Evolutionary conservation across 2,113 vertebrate genomes (phyloP).

Genomic region (Sinocyclocheilus rhinocerous): DNA sequence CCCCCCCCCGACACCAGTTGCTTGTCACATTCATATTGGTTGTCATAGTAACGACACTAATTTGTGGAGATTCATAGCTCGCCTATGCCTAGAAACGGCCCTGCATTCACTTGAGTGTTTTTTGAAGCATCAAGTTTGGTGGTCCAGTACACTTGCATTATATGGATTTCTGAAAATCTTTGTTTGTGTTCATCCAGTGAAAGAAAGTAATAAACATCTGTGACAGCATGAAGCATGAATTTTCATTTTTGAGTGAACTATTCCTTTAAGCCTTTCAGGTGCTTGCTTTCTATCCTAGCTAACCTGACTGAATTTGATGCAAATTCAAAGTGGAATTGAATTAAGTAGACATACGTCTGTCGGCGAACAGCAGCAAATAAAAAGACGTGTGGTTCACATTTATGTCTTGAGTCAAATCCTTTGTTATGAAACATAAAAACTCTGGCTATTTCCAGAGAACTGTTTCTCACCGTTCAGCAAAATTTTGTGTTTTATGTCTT

Average conservation of each 20-base stretch:
- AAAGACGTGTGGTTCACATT: constrained; percentile 16
- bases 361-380: neutral
- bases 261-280: neutral
- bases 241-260: neutral
- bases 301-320: constrained; percentile 52
- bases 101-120: neutral
- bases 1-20: too few relatives aligned
- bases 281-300: constrained; percentile 42
- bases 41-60: too few relatives aligned
- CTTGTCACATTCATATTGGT: too few relatives aligned
- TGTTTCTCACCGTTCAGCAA: neutral
- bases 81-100: too few relatives aligned
- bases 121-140: neutral
- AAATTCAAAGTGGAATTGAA: constrained; percentile 50
- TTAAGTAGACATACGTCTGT: constrained; percentile 40
- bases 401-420: neutral
- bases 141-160: neutral
- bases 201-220: neutral
- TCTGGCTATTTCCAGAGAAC: neutral
- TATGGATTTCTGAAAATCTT: neutral
- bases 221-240: neutral
- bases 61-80: too few relatives aligned
- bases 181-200: too few relatives aligned
- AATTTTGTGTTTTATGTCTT: neutral
- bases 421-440: constrained; percentile 8